Evolutionary conservation across 1,140 invertebrate species (phyloP).

Genomic region (Camponotus vicinus): DNA sequence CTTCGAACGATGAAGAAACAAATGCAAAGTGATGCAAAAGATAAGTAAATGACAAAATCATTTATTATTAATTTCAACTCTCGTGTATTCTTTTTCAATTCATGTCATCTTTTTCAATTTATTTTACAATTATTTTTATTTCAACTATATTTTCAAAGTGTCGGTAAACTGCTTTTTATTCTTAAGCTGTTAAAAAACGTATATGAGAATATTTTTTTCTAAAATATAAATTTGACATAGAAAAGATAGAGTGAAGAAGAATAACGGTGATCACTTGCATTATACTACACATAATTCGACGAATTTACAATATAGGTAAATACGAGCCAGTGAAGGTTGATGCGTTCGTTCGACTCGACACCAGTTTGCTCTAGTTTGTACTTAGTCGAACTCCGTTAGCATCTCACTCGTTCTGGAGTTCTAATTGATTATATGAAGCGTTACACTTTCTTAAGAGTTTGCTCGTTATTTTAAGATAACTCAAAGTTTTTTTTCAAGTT

Average conservation of each 20-base stretch:
- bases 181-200: neutral
- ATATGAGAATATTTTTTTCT: neutral
- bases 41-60: slow-evolving; percentile 20
- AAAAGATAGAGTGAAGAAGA: neutral
- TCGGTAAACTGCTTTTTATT: slow-evolving; percentile 6
- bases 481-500: slow-evolving; percentile 31
- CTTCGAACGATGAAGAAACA: slow-evolving; percentile 9
- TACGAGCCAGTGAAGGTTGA: slow-evolving; percentile 49
- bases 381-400: slow-evolving; percentile 80
- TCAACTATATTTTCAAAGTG: neutral
- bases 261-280: no score
- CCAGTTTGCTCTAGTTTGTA: slow-evolving; percentile 82
- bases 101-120: slow-evolving; percentile 20
- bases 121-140: neutral
- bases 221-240: neutral
- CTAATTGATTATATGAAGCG: slow-evolving; percentile 82
- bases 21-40: neutral
- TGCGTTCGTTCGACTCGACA: slow-evolving; percentile 63
- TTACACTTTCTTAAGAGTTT: slow-evolving; percentile 76
- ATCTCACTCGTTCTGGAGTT: slow-evolving; percentile 79
- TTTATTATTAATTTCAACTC: neutral
- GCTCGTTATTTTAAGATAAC: slow-evolving; percentile 67
- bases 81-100: no score
- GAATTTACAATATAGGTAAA: slow-evolving; percentile 1
- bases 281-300: neutral